Base-by-base conservation (phyloP, 2,797 vertebrate genomes). In the Urophycis tenuis region DNA sequence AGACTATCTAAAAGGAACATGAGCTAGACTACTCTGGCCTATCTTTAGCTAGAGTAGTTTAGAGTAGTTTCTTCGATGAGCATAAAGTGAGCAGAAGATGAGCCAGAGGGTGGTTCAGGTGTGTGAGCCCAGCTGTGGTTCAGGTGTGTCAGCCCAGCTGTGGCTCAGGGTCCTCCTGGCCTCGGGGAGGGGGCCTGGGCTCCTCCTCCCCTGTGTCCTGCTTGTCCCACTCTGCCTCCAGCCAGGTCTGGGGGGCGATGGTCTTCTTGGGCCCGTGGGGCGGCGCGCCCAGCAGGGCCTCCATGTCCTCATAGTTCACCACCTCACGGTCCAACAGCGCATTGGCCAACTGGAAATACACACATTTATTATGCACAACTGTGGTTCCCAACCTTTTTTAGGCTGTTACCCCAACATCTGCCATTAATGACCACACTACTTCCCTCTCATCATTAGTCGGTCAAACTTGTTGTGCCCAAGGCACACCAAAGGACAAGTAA, bases 251-350 rank as follows among this genome's bases (percentile, higher is more conserved):
- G 0, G 97, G 97, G 19, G 90, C 73, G 3, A 99, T 98, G 92
- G 94, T 96, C 90, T 95, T 99, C 90, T 99, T 99, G 15, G 97
- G 95, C 4, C 98, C 97, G 0, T 96, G 89, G 0, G 95, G 96
- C 0, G 95, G 94, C 0, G 95, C 93, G 19, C 98, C 98, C 2
- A 99, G 93, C 85, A 99, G 89, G 3, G 93, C 94, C 83, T 98
- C 96, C 0, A 99, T 98, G 87, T 99, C 97, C 0, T 96, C 94
- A 0, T 98, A 99, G 91, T 96, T 98, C 75, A 99, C 94, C 83
- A 99, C 97, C 86, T 99, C 98, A 17, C 93, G 94, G 85, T 99
- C 96, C 83, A 99, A 87, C 75, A 99, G 94, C 0, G 95, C 91
- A 0, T 85, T 92, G 15, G 97, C 96, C 92, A 99, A 88, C 98